Base-by-base conservation (phyloP, 2,113 vertebrate species). In the Puffinus mauretanicus region DNA sequence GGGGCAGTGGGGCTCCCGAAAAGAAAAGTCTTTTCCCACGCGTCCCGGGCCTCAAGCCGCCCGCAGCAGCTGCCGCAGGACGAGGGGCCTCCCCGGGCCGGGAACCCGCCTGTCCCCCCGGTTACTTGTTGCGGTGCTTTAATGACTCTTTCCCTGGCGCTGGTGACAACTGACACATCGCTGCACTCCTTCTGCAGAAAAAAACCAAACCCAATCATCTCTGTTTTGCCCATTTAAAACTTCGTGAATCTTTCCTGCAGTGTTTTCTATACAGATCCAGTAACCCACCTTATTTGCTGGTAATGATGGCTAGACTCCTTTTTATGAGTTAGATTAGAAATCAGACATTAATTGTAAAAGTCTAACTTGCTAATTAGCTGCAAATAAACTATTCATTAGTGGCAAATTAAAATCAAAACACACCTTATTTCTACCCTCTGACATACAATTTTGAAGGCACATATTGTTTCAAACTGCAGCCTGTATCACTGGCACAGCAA, bases 361-460 rank as follows among this genome's bases (percentile, higher is more conserved):
- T 96, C 97, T 94, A 97, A 97, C 82, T 97, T 96, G 96, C 96
- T 98, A 98, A 98, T 98, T 98, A 98, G 95, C 92, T 93, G 95
- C 93, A 98, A 98, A 98, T 98, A 98, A 98, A 98, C 97, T 97
- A 92, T 97, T 98, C 89, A 98, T 98, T 98, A 97, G 96, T 49
- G 97, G 93, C 96, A 97, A 97, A 98, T 98, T 97, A 97, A 97
- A 97, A 97, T 94, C 86, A 97, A 97, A 97, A 97, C 93, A 96
- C 95, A 96, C 92, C 94, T 97, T 96, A 86, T 89, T 86, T 40
- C 64, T 38, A 36, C 92, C 69, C 72, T 65, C 92, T 81, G 94
- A 96, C 96, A 97, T 79, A 64, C 93, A 93, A 95, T 97, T 98
- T 96, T 91, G 94, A 94, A 96, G 96, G 95, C 94, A 69, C 82